phyloP scores from a whole-genome alignment of 2,797 vertebrate genomes.

The Tarsius wallacei region DNA sequence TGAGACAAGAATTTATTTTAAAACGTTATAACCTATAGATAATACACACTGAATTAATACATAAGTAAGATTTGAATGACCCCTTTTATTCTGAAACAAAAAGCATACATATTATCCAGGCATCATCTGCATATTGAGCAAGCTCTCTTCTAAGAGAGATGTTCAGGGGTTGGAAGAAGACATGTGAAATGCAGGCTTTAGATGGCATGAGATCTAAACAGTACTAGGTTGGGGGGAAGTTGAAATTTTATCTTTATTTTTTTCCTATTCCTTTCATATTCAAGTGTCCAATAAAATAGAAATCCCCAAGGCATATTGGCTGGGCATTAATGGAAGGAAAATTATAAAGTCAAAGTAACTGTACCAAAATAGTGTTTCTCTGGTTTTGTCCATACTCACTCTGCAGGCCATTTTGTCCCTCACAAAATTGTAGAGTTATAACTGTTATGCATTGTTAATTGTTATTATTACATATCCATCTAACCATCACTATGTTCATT shows the following conservation, averaged over 20 bases:
- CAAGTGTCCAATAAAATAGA: not conserved
- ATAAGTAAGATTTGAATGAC: not conserved
- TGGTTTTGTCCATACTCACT: not conserved
- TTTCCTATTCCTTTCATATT: not conserved
- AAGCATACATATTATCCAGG: not conserved
- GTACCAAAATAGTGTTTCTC: constrained; percentile 30
- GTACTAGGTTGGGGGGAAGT: not conserved
- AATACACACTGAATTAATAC: not conserved
- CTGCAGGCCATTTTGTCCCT: not conserved
- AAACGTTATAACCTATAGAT: not conserved
- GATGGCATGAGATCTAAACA: not conserved
- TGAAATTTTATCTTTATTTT: constrained; percentile 28
- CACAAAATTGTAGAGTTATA: not conserved
- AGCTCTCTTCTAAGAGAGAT: not conserved
- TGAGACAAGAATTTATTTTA: constrained; percentile 15
- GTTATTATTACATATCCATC: not conserved
- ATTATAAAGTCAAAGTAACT: not conserved
- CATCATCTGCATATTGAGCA: not conserved
- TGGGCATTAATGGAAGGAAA: not conserved
- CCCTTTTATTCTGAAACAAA: not conserved
- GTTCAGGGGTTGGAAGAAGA: not conserved
- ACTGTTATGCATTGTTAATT: not conserved
- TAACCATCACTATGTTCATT: not conserved
- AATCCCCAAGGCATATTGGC: not conserved
- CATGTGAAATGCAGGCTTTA: not conserved